Evolutionary conservation across 2,888 invertebrate species (phyloP), one percentile per base, ranked within the genome.

Genomic region (Standfussiana lucernea): DNA sequence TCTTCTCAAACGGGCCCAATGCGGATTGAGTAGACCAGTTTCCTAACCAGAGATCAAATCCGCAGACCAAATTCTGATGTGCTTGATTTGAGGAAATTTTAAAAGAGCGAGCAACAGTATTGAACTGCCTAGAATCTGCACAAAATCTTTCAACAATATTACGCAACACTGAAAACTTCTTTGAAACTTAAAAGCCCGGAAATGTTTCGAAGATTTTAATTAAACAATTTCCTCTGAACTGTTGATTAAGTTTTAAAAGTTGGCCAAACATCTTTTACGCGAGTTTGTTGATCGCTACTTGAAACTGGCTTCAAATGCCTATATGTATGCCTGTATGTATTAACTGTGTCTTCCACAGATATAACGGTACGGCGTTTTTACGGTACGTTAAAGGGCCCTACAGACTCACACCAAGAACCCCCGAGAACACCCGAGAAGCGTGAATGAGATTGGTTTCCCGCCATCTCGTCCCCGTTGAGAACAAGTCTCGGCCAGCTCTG

Each of bases 161-260:
- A 7, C 13, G n/a, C 2, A 62, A 64, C 21, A 40, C 64, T 8
- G 64, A 40, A 64, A 64, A 40, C 28, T 45, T 61, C 21, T 59
- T 42, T 42, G 1, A 6, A 32, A 35, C 35, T 50, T 45, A 42
- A 68, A 37, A 28, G 21, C 2, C 28, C 72, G 65, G 35, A 74
- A 71, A 72, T 78, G 61, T 77, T 80, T 75, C 40, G 45, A 71
- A 83, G 59, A 75, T 78, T 87, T 83, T 81, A 88, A 82, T 80
- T 80, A 74, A 82, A 79, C 72, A 71, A 82, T 80, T 72, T 72
- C 67, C 62, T 77, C 72, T 82, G 21, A 67, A 77, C 83, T 42
- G 74, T 75, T 87, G 80, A 86, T 89, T 80, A 89, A 86, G 79
- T 83, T 85, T 75, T 72, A 69, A 84, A 88, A 83, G 75, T 84